A percentile compares a stretch with the other conserved stretches of the same genome.
phyloP scores from a whole-genome alignment of 1,140 invertebrate species.

The Drosophila oshimai region DNA sequence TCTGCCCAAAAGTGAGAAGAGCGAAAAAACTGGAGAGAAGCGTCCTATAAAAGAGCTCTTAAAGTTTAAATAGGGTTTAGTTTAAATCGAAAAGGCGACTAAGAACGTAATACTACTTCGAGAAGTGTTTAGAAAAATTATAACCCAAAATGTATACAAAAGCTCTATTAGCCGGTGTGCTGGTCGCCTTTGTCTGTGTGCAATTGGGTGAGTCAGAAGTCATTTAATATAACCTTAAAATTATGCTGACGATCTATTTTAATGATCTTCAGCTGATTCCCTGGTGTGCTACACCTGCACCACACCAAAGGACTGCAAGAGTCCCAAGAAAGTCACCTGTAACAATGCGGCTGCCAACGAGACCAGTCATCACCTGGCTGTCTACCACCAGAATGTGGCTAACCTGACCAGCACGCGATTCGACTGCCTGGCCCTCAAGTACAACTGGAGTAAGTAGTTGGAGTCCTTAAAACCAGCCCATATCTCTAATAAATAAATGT shows the following conservation, averaged over 20 bases:
- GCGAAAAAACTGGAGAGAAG: neutral
- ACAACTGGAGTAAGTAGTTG: slow-evolving; percentile 48
- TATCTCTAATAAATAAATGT: neutral
- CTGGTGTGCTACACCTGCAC: slow-evolving; percentile 54
- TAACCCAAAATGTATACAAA: slow-evolving; percentile 38
- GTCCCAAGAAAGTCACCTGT: slow-evolving; percentile 37
- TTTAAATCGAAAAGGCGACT: neutral
- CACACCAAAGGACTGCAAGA: slow-evolving; percentile 48
- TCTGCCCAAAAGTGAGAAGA: neutral
- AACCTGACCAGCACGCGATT: slow-evolving; percentile 17
- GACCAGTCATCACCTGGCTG: slow-evolving; percentile 28
- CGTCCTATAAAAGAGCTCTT: slow-evolving; percentile 11
- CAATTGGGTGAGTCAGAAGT: slow-evolving; percentile 38
- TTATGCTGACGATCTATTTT: neutral
- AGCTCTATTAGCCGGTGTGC: slow-evolving; percentile 7
- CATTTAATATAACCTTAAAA: too few relatives aligned
- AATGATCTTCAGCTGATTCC: slow-evolving; percentile 38
- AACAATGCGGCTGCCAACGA: slow-evolving; percentile 32
- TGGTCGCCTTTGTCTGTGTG: slow-evolving; percentile 46
- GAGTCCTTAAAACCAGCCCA: neutral
- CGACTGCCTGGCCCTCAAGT: slow-evolving; percentile 45
- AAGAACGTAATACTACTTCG: neutral
- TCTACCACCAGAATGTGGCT: slow-evolving; percentile 46
- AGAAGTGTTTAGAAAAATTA: neutral
- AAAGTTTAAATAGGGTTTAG: neutral